phyloP scores from a whole-genome alignment of 2,888 invertebrate species.

The Teleogryllus oceanicus region DNA sequence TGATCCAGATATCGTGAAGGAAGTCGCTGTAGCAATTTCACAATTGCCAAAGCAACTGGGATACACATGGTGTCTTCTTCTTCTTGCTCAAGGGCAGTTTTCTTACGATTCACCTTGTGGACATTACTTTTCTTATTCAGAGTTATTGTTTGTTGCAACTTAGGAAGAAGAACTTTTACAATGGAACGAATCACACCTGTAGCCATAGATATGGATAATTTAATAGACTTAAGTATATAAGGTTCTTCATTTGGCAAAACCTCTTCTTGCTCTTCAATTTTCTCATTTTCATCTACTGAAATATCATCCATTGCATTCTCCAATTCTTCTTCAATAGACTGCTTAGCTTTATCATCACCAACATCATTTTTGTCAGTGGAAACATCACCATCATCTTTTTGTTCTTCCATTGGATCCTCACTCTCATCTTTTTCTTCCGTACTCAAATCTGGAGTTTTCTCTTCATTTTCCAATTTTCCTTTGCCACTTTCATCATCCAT shows the following conservation, averaged over 20 bases:
- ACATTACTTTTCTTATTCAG: conserved; percentile 69
- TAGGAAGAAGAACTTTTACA: conserved; percentile 70
- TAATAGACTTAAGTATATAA: conserved; percentile 50
- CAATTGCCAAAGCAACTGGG: conserved; percentile 88
- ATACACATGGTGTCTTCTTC: conserved; percentile 85
- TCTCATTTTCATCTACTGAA: background rate
- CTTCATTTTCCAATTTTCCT: background rate
- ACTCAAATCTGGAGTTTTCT: background rate
- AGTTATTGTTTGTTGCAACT: conserved; percentile 69
- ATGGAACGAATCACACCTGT: conserved; percentile 71
- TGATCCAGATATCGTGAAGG: conserved; percentile 70
- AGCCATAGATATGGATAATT: conserved; percentile 67
- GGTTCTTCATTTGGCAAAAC: conserved; percentile 37
- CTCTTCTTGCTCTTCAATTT: conserved; percentile 37
- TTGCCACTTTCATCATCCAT: background rate
- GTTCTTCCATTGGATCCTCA: background rate
- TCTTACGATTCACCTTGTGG: conserved; percentile 74
- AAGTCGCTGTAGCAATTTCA: conserved; percentile 83
- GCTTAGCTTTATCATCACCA: background rate
- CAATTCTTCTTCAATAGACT: background rate
- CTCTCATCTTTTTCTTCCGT: background rate
- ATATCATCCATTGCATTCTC: background rate
- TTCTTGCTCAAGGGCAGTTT: conserved; percentile 68
- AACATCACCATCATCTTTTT: conserved; percentile 24
- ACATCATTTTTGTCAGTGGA: conserved; percentile 19